Base-by-base conservation (phyloP, 2,888 invertebrate species). In the Gari tellinella region DNA sequence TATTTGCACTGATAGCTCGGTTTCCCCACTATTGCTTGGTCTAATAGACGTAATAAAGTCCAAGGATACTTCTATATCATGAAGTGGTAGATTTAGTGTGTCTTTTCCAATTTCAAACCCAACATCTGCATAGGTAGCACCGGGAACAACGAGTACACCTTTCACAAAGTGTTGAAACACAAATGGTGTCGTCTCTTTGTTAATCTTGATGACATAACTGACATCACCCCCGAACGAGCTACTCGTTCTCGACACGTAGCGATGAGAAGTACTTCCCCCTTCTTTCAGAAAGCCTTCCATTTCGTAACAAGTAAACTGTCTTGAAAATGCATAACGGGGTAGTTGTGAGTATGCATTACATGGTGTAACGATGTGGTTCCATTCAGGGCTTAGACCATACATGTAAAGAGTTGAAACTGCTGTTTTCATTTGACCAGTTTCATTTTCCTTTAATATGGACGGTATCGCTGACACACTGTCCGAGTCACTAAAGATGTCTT, bases 251-350 rank as follows among this genome's bases (percentile, higher is more conserved):
- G 31, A 31, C 31, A 31, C 31, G 31, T 31, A 31, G 10, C 31
- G 4, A 31, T 31, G 31, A 7, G 31, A 31, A 31, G 31, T 31
- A 31, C 5, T 7, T 31, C 10, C 10, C 4, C 31, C 4, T 31
- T 31, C 31, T 31, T 4, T 31, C 31, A 7, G 31, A 31, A 31
- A 31, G 10, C 10, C 5, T 31, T 31, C 31, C 31, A 31, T 31
- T 31, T 31, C 5, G 31, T 31, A 31, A 31, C 4, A 31, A 7
- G 31, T 10, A 7, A 31, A 31, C 5, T 31, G 31, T 31, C 31
- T 31, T 4, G 31, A 31, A 55, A 84, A 85, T 37, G 43, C 57
- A 64, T 85, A 85, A 23, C 65, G 74, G 15, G 86, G 86, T 31
- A 31, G 4, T 31, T 4, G 31, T 4, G 31, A 31, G 4, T 4